phyloP scores from a whole-genome alignment of 1,140 invertebrate genomes.

The Listronotus oregonensis region DNA sequence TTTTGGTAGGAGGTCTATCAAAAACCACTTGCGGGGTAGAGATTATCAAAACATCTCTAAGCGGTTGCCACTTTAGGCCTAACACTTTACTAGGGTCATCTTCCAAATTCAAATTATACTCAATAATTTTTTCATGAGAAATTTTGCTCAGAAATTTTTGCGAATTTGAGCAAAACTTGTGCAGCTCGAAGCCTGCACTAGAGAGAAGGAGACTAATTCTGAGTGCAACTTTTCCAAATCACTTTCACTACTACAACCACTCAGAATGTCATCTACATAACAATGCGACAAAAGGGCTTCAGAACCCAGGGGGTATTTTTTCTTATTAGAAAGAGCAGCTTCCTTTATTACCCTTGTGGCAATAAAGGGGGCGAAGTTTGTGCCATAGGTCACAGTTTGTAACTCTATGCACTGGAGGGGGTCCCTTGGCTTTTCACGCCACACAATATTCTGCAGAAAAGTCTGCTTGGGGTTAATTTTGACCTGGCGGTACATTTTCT shows the following conservation, averaged over 20 bases:
- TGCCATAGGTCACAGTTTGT: too few relatives aligned
- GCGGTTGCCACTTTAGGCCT: too few relatives aligned
- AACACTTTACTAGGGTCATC: too few relatives aligned
- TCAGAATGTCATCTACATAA: conserved; percentile 39
- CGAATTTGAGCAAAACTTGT: conserved; percentile 29
- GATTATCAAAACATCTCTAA: too few relatives aligned
- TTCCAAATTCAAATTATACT: too few relatives aligned
- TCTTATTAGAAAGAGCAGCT: conserved; percentile 30
- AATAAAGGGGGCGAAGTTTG: conserved; percentile 4
- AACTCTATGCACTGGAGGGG: conserved; percentile 18
- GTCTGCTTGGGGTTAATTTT: conserved; percentile 17
- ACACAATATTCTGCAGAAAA: conserved; percentile 23
- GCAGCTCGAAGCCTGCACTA: conserved; percentile 12
- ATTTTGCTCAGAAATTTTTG: too few relatives aligned
- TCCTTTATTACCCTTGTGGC: conserved; percentile 23
- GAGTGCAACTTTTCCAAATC: conserved; percentile 4
- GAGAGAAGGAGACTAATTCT: conserved; percentile 14
- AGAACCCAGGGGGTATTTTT: conserved; percentile 35
- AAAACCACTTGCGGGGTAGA: too few relatives aligned
- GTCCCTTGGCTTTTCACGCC: conserved; percentile 16
- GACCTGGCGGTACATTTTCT: too few relatives aligned
- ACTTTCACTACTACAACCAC: neutral
- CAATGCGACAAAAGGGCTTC: conserved; percentile 31
- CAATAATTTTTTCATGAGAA: too few relatives aligned
- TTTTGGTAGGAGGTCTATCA: too few relatives aligned